Base-by-base conservation (phyloP, 2,113 vertebrate species). In the Cnemophilus loriae region DNA sequence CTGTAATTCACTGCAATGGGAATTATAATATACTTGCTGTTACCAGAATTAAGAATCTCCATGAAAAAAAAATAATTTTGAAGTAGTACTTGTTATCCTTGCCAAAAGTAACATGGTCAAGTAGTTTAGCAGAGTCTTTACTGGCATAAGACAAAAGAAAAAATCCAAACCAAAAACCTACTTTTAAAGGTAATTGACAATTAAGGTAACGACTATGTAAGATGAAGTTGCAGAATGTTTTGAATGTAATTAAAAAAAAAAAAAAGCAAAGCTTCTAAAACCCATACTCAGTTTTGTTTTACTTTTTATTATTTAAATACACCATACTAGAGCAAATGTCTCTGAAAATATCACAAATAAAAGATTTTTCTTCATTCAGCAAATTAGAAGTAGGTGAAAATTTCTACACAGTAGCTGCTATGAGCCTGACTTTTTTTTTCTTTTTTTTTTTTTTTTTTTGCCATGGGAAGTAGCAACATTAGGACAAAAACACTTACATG, bases 271-370 rank as follows among this genome's bases (percentile, higher is more conserved):
- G 81, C 78, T 97, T 96, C 94, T 96, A 95, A 97, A 97, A 95
- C 92, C 96, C 97, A 95, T 92, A 98, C 95, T 97, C 69, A 87
- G 90, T 79, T 96, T 97, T 98, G 98, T 99, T 99, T 98, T 98
- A 98, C 98, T 98, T 99, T 99, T 99, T 99, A 99, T 99, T 99
- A 99, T 98, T 99, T 99, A 99, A 99, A 99, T 99, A 99, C 99
- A 99, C 99, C 99, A 99, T 99, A 99, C 98, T 99, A 99, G 99
- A 99, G 99, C 99, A 99, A 99, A 99, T 99, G 99, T 99, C 99
- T 99, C 99, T 99, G 99, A 99, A 99, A 99, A 99, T 99, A 99
- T 99, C 99, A 99, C 99, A 99, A 99, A 99, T 99, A 98, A 98
- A 98, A 99, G 99, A 99, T 99, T 99, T 99, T 99, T 99, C 99